These are phyloP conservation scores for Papilio polyxenes DNA, from an alignment of 1,140 invertebrate species.

Conservation along the genomic window DNA sequence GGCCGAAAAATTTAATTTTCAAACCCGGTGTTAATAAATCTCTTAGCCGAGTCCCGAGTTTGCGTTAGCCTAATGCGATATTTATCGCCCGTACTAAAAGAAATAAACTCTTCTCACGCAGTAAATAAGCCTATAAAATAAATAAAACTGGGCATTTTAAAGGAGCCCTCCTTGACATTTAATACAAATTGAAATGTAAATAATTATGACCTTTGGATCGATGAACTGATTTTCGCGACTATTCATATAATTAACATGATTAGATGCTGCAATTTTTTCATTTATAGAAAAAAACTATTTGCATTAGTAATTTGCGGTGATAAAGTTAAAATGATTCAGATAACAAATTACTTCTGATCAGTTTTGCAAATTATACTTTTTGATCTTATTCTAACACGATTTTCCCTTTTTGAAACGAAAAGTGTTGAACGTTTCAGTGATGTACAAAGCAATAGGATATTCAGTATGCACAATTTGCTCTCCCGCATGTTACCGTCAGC, in stretches of 20 bases:
- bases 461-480: constrained; percentile 30
- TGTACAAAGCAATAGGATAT: constrained; percentile 33
- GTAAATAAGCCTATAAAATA: constrained; percentile 63
- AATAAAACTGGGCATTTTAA: constrained; percentile 44
- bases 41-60: constrained; percentile 47
- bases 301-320: too few relatives aligned
- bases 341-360: background rate
- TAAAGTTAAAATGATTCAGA: too few relatives aligned
- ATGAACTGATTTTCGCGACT: background rate
- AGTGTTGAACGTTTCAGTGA: background rate
- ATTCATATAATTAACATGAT: background rate
- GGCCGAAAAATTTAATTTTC: constrained; percentile 55
- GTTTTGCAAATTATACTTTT: background rate
- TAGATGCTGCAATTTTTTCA: background rate
- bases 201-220: background rate
- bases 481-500: constrained; percentile 19
- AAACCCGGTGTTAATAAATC: constrained; percentile 61
- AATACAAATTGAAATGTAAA: constrained; percentile 42
- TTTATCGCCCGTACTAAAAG: constrained; percentile 62
- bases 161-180: constrained; percentile 37
- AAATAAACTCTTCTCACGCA: constrained; percentile 61
- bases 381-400: background rate
- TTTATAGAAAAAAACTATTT: too few relatives aligned
- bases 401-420: background rate
- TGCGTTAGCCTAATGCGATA: constrained; percentile 66